Base-by-base conservation (phyloP, 2,888 invertebrate species). In the Harmothoe impar region DNA sequence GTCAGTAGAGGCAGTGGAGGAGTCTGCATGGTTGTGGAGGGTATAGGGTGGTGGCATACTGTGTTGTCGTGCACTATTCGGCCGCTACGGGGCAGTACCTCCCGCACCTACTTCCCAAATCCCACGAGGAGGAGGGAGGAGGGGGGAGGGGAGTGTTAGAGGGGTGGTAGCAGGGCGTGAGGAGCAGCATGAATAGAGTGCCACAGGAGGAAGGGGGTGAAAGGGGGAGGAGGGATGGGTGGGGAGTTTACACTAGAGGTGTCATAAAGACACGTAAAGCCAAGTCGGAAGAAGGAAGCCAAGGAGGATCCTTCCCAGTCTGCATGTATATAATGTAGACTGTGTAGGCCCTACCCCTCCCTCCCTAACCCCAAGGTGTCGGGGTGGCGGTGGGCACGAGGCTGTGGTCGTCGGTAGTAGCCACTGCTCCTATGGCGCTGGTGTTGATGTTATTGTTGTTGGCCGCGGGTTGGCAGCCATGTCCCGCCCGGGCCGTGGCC, bases 401-500 rank as follows among this genome's bases (percentile, higher is more conserved):
- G 62, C 10, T 62, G 10, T 62, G 62, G 25, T 43, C 62, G 62
- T 3, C 62, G 5, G 10, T 62, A 15, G 62, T 62, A 25, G 17
- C 77, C 5, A 3, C n/a, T n/a, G 77, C 43, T 43, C 10, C 43
- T 43, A 43, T 43, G 43, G 43, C 43, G 29, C 29, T 31, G n/a
- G 29, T 77, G 29, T 29, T 77, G 29, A 1, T 77, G 77, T 31
- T 77, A 25, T 77, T 77, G 77, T 77, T 77, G 77, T 77, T 77
- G 77, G 77, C 77, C 17, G 31, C 29, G 5, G 29, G 29, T 31
- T 29, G n/a, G 29, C 77, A 20, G 29, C 31, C 77, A 5, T 31
- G 29, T 25, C 77, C 77, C 77, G 77, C 77, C 29, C 31, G 29
- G 77, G 77, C 77, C 77, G 81, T 81, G 81, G 81, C 81, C 81